Evolutionary conservation across 2,113 vertebrate genomes (phyloP).

Genomic region (Heloderma charlesbogerti): DNA sequence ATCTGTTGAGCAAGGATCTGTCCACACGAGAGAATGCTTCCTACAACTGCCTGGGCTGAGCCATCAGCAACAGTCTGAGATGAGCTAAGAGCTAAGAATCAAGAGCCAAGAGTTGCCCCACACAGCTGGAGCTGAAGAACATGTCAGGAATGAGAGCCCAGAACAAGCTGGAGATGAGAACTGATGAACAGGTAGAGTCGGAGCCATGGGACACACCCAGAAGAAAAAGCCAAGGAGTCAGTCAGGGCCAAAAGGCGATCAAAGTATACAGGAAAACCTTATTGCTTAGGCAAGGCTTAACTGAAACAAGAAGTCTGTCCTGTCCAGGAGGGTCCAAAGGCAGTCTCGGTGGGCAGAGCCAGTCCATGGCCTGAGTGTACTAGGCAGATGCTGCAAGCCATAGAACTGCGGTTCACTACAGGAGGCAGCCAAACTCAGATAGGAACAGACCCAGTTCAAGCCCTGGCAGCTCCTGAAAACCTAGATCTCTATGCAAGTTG

Average conservation of each 20-base stretch:
- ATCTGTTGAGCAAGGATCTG: background rate
- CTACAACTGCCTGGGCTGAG: background rate
- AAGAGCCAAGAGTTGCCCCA: background rate
- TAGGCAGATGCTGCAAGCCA: background rate
- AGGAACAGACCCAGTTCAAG: background rate
- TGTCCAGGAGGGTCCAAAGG: too few species aligned
- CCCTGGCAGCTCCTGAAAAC: background rate
- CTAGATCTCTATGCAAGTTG: background rate
- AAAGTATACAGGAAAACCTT: too few species aligned
- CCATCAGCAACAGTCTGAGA: background rate
- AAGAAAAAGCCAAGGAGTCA: background rate
- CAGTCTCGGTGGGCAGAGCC: background rate
- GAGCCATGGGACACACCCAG: background rate
- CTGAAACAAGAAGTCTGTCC: too few species aligned
- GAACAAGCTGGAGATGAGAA: background rate
- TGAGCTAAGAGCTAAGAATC: background rate
- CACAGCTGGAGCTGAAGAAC: background rate
- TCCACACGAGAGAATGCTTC: background rate
- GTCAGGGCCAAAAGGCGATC: too few species aligned
- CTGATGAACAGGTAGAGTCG: background rate
- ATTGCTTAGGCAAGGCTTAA: too few species aligned
- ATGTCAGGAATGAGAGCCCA: background rate
- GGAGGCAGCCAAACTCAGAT: background rate
- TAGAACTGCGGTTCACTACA: too few species aligned
- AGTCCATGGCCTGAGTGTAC: background rate